Evolutionary conservation across 2,113 vertebrate genomes (phyloP).

Genomic region (Petroica traversi): DNA sequence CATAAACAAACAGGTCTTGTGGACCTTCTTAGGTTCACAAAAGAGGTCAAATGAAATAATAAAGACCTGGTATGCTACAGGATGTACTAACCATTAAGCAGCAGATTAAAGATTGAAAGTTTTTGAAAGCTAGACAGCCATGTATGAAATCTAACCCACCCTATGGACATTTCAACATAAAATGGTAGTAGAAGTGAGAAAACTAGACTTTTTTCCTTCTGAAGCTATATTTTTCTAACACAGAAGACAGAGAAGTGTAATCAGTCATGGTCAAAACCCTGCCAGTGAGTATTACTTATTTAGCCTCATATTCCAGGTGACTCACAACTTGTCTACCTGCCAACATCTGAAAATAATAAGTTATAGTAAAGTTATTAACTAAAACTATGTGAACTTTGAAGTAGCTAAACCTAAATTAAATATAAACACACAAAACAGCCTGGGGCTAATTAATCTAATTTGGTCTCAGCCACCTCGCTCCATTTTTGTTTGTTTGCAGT

Average conservation of each 20-base stretch:
- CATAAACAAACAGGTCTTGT: conserved; percentile 64
- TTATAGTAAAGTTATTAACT: conserved; percentile 69
- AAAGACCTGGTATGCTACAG: conserved; percentile 49
- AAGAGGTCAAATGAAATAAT: conserved; percentile 64
- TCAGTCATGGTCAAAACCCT: conserved; percentile 59
- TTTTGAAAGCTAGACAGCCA: conserved; percentile 56
- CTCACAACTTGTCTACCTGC: conserved; percentile 64
- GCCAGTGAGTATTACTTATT: conserved; percentile 63
- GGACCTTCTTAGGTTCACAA: conserved; percentile 54
- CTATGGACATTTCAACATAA: conserved; percentile 31
- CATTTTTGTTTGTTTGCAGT: conserved; percentile 56
- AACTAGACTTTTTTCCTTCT: conserved; percentile 43
- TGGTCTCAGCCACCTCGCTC: conserved; percentile 23
- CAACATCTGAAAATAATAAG: conserved; percentile 69
- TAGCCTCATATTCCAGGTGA: conserved; percentile 65
- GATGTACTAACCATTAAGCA: conserved; percentile 62
- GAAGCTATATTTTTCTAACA: conserved; percentile 58
- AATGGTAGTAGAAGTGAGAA: conserved; percentile 61
- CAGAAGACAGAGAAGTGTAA: conserved; percentile 53
- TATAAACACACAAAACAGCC: conserved; percentile 53
- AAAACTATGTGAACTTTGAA: conserved; percentile 62
- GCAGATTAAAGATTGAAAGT: conserved; percentile 64
- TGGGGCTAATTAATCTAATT: conserved; percentile 56
- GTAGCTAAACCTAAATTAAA: conserved; percentile 71
- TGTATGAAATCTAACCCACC: conserved; percentile 44